Evolutionary conservation across 92 coral and sea anemone genomes (phyloP), one percentile per base, ranked within the genome.

Genomic region (Epizoanthus scotinus): DNA sequence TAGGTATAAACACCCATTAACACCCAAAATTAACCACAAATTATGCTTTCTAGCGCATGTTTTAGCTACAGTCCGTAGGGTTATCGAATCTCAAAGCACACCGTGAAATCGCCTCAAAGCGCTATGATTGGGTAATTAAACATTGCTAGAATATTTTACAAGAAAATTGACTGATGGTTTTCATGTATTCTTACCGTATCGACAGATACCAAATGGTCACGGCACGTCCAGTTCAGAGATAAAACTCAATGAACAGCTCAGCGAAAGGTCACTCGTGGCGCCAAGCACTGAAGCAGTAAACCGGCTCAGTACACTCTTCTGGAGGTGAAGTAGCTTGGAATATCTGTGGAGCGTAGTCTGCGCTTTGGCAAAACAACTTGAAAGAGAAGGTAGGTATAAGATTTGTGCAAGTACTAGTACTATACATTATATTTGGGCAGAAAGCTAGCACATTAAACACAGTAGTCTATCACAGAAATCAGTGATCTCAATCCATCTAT

Each of bases 31-130:
- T 9, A 47, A 47, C 52, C 52, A 47, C 52, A 47, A 47, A 47
- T 13, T 9, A 47, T 42, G 52, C 29, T 68, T 68, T 68, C 73
- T 68, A 40, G 56, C 73, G 40, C 73, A 68, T 28, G 73, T 68
- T 36, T 68, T 68, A 36, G 73, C 29, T 52, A 29, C 56, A 68
- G 73, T 52, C 24, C 21, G 53, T 25, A 15, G 34, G 40, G 70
- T 25, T 27, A 64, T 64, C 70, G 2, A 18, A 64, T 64, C 22
- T 64, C 36, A 24, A 14, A 68, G 10, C 73, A n/a, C 73, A 44
- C 52, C 57, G 73, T 68, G 73, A 68, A 38, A n/a, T 38, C 29
- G 29, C 17, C 8, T 42, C 73, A 20, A 68, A 68, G 73, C 73
- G 55, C 40, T 21, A 27, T 68, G 73, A 68, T 68, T 68, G 73